Percentiles rank a stretch among this genome's conserved stretches.
These are phyloP conservation scores for Trichopria drosophilae DNA, from an alignment of 2,888 invertebrate genomes.

Conservation along the genomic window DNA sequence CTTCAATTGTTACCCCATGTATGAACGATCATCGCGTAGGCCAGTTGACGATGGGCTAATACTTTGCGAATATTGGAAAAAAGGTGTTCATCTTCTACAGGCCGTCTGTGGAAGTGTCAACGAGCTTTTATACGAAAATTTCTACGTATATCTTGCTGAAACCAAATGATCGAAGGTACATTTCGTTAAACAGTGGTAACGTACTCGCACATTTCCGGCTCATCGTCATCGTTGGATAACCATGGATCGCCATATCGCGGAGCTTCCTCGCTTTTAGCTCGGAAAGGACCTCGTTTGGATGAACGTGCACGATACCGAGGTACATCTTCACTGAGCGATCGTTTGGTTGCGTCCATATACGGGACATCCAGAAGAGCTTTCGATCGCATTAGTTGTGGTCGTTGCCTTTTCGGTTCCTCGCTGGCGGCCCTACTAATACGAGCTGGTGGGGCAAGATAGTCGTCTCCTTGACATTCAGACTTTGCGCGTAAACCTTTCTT, in stretches of 20 bases:
- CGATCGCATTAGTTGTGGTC: slow-evolving; percentile 50
- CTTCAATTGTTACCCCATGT: no score
- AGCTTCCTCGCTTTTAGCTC: slow-evolving; percentile 55
- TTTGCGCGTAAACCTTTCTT: slow-evolving; percentile 43
- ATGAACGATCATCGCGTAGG: no score
- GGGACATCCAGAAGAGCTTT: slow-evolving; percentile 52
- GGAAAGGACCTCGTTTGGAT: slow-evolving; percentile 45
- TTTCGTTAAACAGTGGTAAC: slow-evolving; percentile 54
- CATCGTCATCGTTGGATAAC: slow-evolving; percentile 30
- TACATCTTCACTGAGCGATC: slow-evolving; percentile 55
- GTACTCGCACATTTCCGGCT: slow-evolving; percentile 51
- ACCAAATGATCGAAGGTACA: no score
- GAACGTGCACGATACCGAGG: slow-evolving; percentile 48
- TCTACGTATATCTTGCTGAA: no score
- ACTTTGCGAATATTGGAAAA: no score
- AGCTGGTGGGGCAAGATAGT: slow-evolving; percentile 39
- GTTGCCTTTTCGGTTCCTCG: slow-evolving; percentile 46
- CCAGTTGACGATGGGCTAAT: no score
- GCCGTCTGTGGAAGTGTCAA: no score
- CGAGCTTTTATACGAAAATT: no score
- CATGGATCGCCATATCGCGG: slow-evolving; percentile 47
- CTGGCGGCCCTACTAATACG: slow-evolving; percentile 46
- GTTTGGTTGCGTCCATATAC: slow-evolving; percentile 46
- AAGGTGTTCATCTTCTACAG: no score
- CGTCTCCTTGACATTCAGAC: slow-evolving; percentile 42